Conservation (phyloP, 2,888 invertebrate genomes). For the Calameuta filiformis region DNA sequence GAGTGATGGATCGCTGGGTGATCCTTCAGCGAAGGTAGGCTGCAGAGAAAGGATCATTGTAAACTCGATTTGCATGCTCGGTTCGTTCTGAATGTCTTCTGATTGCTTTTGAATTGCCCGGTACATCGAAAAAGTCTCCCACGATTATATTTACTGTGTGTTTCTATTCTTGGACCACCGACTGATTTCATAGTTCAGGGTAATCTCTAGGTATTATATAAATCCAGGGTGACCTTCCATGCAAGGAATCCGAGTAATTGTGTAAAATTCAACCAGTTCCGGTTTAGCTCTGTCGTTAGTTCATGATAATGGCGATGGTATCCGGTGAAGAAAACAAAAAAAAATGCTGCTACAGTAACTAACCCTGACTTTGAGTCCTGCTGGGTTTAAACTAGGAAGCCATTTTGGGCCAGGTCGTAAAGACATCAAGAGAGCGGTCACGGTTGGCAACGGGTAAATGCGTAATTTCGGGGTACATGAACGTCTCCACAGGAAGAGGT, state of each 20-base stretch:
- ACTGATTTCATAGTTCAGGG: background rate
- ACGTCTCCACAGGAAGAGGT: conserved; percentile 41
- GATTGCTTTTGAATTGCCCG: conserved; percentile 49
- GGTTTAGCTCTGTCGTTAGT: background rate
- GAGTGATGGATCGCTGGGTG: conserved; percentile 51
- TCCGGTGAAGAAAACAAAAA: background rate
- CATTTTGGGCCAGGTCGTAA: conserved; percentile 13
- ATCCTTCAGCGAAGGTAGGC: conserved; percentile 28
- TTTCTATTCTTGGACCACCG: background rate
- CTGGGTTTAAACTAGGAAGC: background rate
- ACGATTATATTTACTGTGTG: background rate
- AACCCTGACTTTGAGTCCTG: background rate
- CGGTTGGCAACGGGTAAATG: conserved; percentile 43
- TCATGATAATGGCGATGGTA: background rate
- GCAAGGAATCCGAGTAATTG: background rate
- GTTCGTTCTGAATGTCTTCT: conserved; percentile 44
- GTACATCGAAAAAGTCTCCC: conserved; percentile 7
- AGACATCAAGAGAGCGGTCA: conserved; percentile 40
- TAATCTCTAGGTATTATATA: background rate
- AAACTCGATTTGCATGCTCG: conserved; percentile 50
- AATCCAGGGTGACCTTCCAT: background rate
- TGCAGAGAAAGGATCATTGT: conserved; percentile 28
- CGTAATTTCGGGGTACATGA: conserved; percentile 59
- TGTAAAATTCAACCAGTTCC: background rate
- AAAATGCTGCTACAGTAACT: background rate